Evolutionary conservation across 2,888 invertebrate genomes (phyloP).

Genomic region (Artemia sinica): DNA sequence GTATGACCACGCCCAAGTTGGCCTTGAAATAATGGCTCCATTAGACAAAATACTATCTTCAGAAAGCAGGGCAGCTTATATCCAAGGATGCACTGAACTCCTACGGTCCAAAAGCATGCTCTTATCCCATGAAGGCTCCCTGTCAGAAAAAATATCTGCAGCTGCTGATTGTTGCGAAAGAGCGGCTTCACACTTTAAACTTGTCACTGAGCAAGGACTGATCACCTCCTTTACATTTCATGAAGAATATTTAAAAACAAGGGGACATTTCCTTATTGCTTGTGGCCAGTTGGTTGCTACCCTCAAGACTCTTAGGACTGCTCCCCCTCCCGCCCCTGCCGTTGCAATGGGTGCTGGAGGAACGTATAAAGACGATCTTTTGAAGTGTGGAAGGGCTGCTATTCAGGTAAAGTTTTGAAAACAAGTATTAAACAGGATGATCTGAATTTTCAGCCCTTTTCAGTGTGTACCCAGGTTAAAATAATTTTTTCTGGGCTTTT

Average conservation of each 20-base stretch:
- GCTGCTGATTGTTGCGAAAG: background rate
- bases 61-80: conserved; percentile 4
- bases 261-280: conserved; percentile 53
- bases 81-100: conserved; percentile 3
- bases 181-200: background rate
- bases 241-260: conserved; percentile 53
- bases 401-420: conserved; percentile 43
- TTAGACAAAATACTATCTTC: background rate
- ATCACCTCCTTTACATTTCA: conserved; percentile 49
- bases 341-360: conserved; percentile 44
- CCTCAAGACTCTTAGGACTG: conserved; percentile 59
- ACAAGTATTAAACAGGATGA: too few relatives aligned
- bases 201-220: conserved; percentile 30
- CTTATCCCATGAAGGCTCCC: background rate
- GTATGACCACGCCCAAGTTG: conserved; percentile 2
- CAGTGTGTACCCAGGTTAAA: too few relatives aligned
- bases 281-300: conserved; percentile 47
- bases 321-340: conserved; percentile 83
- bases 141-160: background rate
- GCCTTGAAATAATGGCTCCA: conserved; percentile 1
- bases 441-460: too few relatives aligned
- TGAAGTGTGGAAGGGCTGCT: conserved; percentile 59
- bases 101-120: background rate
- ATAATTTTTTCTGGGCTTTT: too few relatives aligned
- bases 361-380: conserved; percentile 46